Evolutionary conservation across 2,797 vertebrate species (phyloP).

Genomic region (Rhinoraja longicauda): DNA sequence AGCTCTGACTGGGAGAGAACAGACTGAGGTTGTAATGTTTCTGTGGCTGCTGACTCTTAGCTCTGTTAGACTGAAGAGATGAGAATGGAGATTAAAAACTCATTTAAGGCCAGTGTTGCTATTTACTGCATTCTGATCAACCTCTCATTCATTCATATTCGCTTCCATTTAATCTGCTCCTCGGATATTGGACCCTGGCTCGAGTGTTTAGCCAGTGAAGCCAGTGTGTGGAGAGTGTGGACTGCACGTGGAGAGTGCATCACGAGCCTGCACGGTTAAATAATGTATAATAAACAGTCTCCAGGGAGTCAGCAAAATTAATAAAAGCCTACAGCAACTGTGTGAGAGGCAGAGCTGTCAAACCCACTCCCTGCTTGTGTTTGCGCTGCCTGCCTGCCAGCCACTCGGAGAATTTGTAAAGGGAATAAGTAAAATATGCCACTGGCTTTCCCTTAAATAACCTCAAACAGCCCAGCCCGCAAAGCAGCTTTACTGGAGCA

Average conservation of each 20-base stretch:
- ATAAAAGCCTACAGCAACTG: background rate
- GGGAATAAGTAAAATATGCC: conserved; percentile 46
- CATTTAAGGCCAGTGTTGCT: conserved; percentile 11
- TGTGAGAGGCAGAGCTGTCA: background rate
- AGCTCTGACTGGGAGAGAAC: conserved; percentile 8
- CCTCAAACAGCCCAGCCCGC: background rate
- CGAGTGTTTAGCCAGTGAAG: background rate
- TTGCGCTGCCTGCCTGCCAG: no score
- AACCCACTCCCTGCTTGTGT: background rate
- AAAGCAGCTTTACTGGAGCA: conserved; percentile 50
- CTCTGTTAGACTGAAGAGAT: background rate
- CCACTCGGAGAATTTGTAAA: background rate
- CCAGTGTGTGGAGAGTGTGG: no score
- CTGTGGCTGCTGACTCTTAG: background rate
- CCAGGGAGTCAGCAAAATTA: conserved; percentile 12
- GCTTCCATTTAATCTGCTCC: background rate
- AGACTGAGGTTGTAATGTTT: background rate
- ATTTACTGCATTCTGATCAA: background rate
- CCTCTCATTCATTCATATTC: background rate
- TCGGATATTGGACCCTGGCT: background rate
- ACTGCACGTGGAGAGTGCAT: no score
- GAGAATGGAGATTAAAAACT: background rate
- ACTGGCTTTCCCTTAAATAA: conserved; percentile 50
- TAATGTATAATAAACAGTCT: conserved; percentile 12
- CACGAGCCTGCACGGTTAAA: no score